Evolutionary conservation across 2,113 vertebrate species (phyloP), one percentile per base, ranked within the genome.

Genomic region (Spea multiplicata): DNA sequence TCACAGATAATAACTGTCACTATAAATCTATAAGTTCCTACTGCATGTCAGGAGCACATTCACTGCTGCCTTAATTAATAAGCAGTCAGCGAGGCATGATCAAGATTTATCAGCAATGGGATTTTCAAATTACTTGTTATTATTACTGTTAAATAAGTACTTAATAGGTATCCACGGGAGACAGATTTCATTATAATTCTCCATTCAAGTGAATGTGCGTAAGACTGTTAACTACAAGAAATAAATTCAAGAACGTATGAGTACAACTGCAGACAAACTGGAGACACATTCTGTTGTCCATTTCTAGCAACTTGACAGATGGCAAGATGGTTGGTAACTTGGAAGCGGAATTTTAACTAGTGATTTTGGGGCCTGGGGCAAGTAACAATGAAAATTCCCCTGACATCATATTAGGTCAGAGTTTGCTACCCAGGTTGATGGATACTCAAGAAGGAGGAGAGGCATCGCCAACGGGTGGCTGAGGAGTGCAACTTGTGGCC

Each of bases 111-210:
- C 46, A 80, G 74, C 64, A 62, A 44, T 66, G 62, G 17, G 74
- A 67, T 67, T 66, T 66, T 75, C 8, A 52, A 75, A 75, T 66
- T 67, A 66, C 71, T 80, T 80, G 62, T 80, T 78, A 73, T 74
- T 80, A 74, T 80, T 80, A 68, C 71, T 61, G 52, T 73, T 80
- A 55, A 73, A 48, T 79, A 79, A 67, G 70, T 73, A 79, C 44
- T 57, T 79, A 79, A 73, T 79, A 68, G 62, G 78, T 61, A 80
- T 68, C 78, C 53, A 61, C 78, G 61, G 50, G 65, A 80, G 78
- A 61, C 64, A 68, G 78, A 50, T 68, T 74, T 73, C 53, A 68
- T 74, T 74, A 49, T 49, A 68, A 80, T 73, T 66, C 59, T 66
- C 61, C 5, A 73, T 61, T 12, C 8, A 10, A 59, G 59, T n/a